Evolutionary conservation across 2,113 vertebrate species (phyloP).

Genomic region (Oreochromis spilurus): DNA sequence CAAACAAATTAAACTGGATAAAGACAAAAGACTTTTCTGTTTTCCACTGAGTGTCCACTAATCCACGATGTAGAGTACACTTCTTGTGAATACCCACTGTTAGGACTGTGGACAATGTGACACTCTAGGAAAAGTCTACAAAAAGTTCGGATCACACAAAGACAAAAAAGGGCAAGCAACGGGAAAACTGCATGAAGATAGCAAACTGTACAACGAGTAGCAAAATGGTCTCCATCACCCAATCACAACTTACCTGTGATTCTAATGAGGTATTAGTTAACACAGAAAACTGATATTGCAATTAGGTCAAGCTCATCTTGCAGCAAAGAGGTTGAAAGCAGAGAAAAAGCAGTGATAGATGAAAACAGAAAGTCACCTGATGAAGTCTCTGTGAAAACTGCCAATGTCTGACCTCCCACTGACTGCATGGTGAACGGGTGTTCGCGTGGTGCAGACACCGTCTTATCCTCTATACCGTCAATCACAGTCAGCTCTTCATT

Average conservation of each 20-base stretch:
- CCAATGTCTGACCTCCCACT: slow-evolving; percentile 91
- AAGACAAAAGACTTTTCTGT: not conserved
- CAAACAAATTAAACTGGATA: not conserved
- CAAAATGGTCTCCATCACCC: not conserved
- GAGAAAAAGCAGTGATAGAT: not conserved
- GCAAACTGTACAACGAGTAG: slow-evolving; percentile 11
- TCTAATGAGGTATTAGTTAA: not conserved
- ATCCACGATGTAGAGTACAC: not conserved
- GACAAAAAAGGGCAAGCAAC: slow-evolving; percentile 15
- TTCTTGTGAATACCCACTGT: not conserved
- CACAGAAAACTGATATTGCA: not conserved
- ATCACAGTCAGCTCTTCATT: slow-evolving; percentile 93
- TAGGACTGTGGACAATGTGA: slow-evolving; percentile 11
- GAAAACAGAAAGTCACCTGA: slow-evolving; percentile 74
- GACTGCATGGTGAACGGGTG: slow-evolving; percentile 94
- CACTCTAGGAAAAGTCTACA: slow-evolving; percentile 21
- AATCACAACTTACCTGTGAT: slow-evolving; percentile 39
- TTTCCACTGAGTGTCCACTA: not conserved
- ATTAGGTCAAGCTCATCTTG: not conserved
- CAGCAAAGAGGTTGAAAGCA: not conserved
- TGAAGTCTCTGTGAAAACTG: slow-evolving; percentile 91
- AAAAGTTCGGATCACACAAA: not conserved
- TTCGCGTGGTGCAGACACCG: slow-evolving; percentile 86
- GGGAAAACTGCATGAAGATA: not conserved
- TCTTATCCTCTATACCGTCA: slow-evolving; percentile 83